Percentiles rank a stretch among this genome's conserved stretches.
Evolutionary conservation across 2,888 invertebrate genomes (phyloP).

Genomic region (Folsomia manolachei): DNA sequence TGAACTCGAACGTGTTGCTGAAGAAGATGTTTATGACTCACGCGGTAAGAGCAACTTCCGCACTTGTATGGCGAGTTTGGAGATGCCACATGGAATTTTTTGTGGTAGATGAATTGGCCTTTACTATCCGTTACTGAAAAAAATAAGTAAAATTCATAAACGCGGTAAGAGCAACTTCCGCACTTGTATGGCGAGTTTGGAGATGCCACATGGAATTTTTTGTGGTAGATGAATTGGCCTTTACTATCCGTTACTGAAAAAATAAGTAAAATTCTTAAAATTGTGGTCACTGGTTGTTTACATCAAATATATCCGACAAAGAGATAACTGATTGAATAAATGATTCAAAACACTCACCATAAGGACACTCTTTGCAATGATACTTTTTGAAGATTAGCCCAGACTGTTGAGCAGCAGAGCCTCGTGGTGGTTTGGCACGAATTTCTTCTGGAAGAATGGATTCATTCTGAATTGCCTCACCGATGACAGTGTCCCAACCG

Average conservation of each 20-base stretch:
- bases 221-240: constrained; percentile 81
- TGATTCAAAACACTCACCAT: constrained; percentile 57
- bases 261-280: neutral
- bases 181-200: constrained; percentile 76
- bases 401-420: constrained; percentile 21
- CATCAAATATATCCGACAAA: no score
- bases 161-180: constrained; percentile 66
- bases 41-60: constrained; percentile 66
- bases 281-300: no score
- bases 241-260: constrained; percentile 69
- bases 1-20: constrained; percentile 79
- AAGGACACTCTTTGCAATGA: constrained; percentile 76
- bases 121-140: constrained; percentile 83
- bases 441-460: constrained; percentile 36
- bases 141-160: constrained; percentile 62
- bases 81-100: constrained; percentile 72
- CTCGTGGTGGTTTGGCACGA: constrained; percentile 32
- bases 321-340: no score
- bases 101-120: constrained; percentile 81
- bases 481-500: no score
- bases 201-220: constrained; percentile 72
- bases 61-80: constrained; percentile 76
- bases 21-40: constrained; percentile 64
- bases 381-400: constrained; percentile 61
- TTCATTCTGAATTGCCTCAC: neutral